Evolutionary conservation across 2,113 vertebrate genomes (phyloP), one percentile per base, ranked within the genome.

Genomic region (Hippocampus comes): DNA sequence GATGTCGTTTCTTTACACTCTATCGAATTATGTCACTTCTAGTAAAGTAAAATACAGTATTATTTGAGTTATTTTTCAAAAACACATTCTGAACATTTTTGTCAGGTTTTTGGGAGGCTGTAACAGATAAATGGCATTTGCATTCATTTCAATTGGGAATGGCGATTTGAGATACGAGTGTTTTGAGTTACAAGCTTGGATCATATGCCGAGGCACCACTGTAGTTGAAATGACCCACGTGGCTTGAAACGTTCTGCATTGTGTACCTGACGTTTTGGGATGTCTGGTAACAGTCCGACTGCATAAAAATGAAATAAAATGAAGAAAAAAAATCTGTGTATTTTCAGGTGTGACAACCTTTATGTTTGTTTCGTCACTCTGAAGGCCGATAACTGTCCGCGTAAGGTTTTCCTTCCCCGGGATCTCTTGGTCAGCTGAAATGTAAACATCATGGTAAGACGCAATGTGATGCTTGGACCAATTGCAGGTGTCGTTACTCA

Each of bases 401-500:
- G 70, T 65, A 56, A 64, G 64, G 70, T 83, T 81, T 67, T 73
- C 68, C 25, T 80, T 63, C 65, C 48, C 56, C 78, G 68, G 68
- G 75, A 81, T 76, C 74, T 80, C 49, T 74, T 5, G 12, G 60
- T 72, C 78, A 59, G 43, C 71, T 71, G 49, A 74, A 85, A 82
- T 76, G 75, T 84, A 87, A 91, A 87, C 78, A 85, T 57, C 41
- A 53, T 0, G 63, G 53, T 72, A 79, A 56, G 27, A 25, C 51
- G 73, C 63, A 30, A 72, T 86, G 88, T 88, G 82, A 86, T 84
- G 78, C 82, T 87, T 88, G 85, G 85, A 86, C 70, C 55, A 74
- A 83, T 78, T 69, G 20, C 88, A 88, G 79, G 90, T 89, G 83
- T 85, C 87, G 75, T 78, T 79, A 78, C 88, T 81, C 76, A 75